These are phyloP conservation scores for Sebastiscus albofasciatus DNA, from an alignment of 2,797 vertebrate species.

Conservation along the genomic window DNA sequence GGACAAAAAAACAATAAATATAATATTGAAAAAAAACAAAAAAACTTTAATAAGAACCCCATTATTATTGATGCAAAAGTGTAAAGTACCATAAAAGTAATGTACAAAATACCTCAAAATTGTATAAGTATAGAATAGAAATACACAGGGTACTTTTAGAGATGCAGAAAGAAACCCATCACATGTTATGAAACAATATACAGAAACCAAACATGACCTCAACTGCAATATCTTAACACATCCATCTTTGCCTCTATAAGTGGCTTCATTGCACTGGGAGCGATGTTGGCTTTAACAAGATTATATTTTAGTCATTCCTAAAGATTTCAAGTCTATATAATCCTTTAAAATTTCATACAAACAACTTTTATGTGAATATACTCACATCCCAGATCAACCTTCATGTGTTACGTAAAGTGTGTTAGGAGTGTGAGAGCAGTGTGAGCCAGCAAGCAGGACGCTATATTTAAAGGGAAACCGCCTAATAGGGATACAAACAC, in stretches of 20 bases:
- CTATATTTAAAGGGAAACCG: not conserved
- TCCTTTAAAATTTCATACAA: not conserved
- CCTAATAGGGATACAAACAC: not conserved
- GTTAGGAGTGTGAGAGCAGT: not conserved
- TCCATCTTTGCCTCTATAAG: not conserved
- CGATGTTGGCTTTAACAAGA: too few species aligned
- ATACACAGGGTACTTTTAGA: not conserved
- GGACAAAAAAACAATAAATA: too few species aligned
- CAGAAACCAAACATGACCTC: not conserved
- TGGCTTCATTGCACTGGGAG: not conserved
- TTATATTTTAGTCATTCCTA: not conserved
- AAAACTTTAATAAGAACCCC: too few species aligned
- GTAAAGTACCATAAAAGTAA: not conserved
- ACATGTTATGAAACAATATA: not conserved
- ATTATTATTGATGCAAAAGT: not conserved
- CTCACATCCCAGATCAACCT: not conserved
- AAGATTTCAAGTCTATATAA: not conserved
- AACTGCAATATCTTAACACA: not conserved
- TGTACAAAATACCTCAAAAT: not conserved
- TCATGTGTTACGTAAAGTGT: not conserved
- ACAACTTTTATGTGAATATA: not conserved
- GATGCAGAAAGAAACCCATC: not conserved
- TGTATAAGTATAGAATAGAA: not conserved
- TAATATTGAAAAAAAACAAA: too few species aligned
- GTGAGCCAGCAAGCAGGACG: not conserved